Conservation (phyloP, 2,888 invertebrate species). For the Laothoe populi region DNA sequence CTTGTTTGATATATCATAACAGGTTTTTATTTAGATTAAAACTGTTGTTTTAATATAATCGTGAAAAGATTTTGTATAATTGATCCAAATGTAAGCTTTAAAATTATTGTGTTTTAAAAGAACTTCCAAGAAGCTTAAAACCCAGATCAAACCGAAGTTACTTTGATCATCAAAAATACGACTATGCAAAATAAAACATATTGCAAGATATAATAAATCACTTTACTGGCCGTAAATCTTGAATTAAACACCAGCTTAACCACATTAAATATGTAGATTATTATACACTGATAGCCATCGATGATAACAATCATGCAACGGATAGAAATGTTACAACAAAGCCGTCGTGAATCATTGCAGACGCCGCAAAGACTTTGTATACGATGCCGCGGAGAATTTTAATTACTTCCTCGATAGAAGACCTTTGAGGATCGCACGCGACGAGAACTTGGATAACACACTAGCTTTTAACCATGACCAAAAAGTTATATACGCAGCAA, state of each 20-base stretch:
- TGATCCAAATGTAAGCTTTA: not conserved
- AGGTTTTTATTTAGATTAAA: not conserved
- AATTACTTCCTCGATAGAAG: constrained; percentile 58
- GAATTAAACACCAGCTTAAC: not conserved
- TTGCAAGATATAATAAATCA: constrained; percentile 12
- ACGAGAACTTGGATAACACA: constrained; percentile 16
- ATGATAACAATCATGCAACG: not conserved
- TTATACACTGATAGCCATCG: not conserved
- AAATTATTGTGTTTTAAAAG: too few species aligned
- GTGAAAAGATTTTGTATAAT: not conserved
- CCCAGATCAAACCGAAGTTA: not conserved
- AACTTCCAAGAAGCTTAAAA: not conserved
- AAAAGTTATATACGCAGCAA: too few species aligned
- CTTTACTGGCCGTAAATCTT: constrained; percentile 32
- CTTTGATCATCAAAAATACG: not conserved
- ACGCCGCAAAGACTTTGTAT: constrained; percentile 25
- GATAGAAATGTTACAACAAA: constrained; percentile 21
- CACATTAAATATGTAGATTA: constrained; percentile 24
- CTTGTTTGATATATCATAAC: constrained; percentile 18
- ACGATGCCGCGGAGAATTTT: constrained; percentile 51
- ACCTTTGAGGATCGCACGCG: constrained; percentile 28
- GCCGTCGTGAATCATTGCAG: constrained; percentile 1
- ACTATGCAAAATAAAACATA: too few species aligned
- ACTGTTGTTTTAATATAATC: not conserved
- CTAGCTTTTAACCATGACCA: not conserved